Evolutionary conservation across 2,888 invertebrate species (phyloP).

Genomic region (Phanerotoma sp.): DNA sequence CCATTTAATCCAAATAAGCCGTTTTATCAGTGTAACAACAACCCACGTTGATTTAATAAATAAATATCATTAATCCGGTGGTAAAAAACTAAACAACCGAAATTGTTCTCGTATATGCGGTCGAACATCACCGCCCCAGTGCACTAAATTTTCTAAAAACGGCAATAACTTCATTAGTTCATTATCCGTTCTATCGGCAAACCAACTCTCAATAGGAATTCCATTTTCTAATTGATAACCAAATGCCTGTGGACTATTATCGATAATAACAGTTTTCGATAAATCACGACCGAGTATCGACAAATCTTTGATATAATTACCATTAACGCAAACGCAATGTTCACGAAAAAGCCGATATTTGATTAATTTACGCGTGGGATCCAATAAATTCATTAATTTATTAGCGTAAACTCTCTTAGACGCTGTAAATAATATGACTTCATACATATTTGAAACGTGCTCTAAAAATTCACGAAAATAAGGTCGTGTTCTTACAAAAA

Average conservation of each 20-base stretch:
- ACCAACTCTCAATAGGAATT: conserved; percentile 97
- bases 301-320: conserved; percentile 95
- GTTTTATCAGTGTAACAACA: too few relatives aligned
- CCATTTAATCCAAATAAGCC: too few relatives aligned
- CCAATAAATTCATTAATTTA: conserved; percentile 86
- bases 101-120: conserved; percentile 89
- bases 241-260: conserved; percentile 92
- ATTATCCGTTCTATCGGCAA: conserved; percentile 83
- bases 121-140: conserved; percentile 86
- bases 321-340: conserved; percentile 93
- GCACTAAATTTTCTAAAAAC: conserved; percentile 83
- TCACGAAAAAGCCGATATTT: conserved; percentile 92
- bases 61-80: conserved; percentile 69
- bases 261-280: conserved; percentile 82
- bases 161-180: conserved; percentile 90
- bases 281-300: conserved; percentile 90
- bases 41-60: neutral
- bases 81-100: conserved; percentile 84
- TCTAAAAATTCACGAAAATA: conserved; percentile 91
- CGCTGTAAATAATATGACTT: conserved; percentile 94
- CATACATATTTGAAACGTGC: conserved; percentile 81
- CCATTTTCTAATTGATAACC: conserved; percentile 93
- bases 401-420: conserved; percentile 95
- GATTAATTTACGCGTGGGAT: conserved; percentile 85
- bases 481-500: conserved; percentile 85